Base-by-base conservation (phyloP, 2,113 vertebrate genomes). In the Aix galericulata region DNA sequence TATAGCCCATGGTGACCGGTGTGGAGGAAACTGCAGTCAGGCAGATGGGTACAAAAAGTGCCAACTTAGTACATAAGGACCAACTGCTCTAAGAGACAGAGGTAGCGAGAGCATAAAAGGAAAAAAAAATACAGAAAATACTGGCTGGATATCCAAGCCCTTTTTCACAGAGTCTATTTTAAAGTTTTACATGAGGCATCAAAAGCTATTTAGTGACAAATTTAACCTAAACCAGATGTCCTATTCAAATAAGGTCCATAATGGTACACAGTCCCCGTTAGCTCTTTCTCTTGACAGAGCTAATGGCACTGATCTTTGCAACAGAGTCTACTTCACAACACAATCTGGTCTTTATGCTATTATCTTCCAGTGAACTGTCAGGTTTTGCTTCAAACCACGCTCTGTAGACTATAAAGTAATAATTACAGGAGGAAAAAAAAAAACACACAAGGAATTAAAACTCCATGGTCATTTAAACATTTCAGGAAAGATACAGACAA, bases 231-330 rank as follows among this genome's bases (percentile, higher is more conserved):
- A 78, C 31, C 56, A 82, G 72, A 83, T 66, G 66, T 66, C 62
- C 68, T 71, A 60, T 55, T 95, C 81, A 88, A 92, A 86, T 85
- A 68, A 9, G 20, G 38, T 29, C 84, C 60, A 84, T 10, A 90
- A 83, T 11, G 73, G 74, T 52, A 88, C 66, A 87, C 18, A 58
- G 34, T 67, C 31, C 67, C 50, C 53, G 36, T 82, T 83, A 89
- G 32, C 64, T 91, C 58, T 56, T 67, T 62, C 73, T 83, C 29
- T 74, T 89, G 93, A 84, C 67, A 64, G 55, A 94, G 48, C 34
- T 74, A 56, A 78, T 67, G 81, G 38, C 50, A 76, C 69, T 89
- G 78, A 89, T 96, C 86, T 91, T 82, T 87, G 78, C 88, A 94
- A 68, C 7, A 76, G 53, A 78, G 91, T 76, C 59, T 69, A 44